Conservation (phyloP, 2,888 invertebrate species). For the Machimus rusticus region DNA sequence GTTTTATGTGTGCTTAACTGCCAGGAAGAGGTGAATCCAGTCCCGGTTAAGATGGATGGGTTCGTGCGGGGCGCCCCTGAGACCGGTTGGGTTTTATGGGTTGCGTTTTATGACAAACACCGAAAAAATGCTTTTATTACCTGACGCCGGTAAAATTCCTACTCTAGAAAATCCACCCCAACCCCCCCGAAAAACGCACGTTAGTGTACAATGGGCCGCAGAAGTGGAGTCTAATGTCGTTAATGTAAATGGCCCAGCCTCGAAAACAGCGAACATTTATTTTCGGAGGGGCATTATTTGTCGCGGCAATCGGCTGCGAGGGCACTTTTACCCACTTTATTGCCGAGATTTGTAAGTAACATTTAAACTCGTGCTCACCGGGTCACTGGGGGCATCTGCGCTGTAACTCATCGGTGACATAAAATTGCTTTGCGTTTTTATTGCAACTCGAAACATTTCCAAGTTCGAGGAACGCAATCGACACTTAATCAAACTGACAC, state of each 20-base stretch:
- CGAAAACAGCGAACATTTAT: background rate
- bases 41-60: slow-evolving; percentile 7
- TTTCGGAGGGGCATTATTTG: background rate
- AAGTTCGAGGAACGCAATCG: background rate
- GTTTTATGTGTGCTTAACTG: background rate
- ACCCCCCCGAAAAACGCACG: background rate
- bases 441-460: background rate
- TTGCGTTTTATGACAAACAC: slow-evolving; percentile 30
- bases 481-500: background rate
- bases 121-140: slow-evolving; percentile 21
- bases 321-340: slow-evolving; percentile 11
- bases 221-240: background rate
- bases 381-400: background rate
- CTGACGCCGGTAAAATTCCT: background rate
- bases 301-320: background rate
- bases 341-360: background rate
- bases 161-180: background rate
- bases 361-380: background rate
- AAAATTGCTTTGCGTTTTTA: background rate
- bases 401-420: background rate
- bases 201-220: background rate
- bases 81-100: slow-evolving; percentile 20
- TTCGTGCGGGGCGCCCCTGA: background rate
- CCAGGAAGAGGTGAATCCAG: slow-evolving; percentile 13
- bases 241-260: background rate